Evolutionary conservation across 2,797 vertebrate species (phyloP).

Genomic region (Pangasius larnaudii): DNA sequence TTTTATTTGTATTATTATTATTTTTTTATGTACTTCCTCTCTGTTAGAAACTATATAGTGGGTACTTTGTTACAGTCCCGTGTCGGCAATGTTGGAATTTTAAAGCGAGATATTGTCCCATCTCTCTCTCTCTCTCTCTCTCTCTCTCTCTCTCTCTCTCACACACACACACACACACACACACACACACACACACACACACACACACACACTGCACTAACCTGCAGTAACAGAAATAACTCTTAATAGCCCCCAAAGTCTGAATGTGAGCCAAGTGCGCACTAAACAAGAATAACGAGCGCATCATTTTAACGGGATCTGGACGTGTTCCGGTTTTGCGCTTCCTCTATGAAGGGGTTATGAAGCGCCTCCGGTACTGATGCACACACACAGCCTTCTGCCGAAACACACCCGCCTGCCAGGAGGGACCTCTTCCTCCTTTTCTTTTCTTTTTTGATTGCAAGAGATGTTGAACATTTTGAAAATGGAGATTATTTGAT

Average conservation of each 20-base stretch:
- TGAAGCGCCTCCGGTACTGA: conserved; percentile 3
- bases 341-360: not conserved
- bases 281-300: conserved; percentile 7
- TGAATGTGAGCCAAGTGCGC: conserved; percentile 12
- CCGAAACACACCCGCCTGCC: not conserved
- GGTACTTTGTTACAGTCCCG: not conserved
- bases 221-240: conserved; percentile 18
- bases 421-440: not conserved
- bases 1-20: not conserved
- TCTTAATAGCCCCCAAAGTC: not conserved
- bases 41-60: not conserved
- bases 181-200: conserved; percentile 9
- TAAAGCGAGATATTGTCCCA: not conserved
- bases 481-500: not conserved
- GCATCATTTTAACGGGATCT: not conserved
- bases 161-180: conserved; percentile 29
- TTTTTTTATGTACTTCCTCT: not conserved
- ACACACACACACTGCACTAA: conserved; percentile 16
- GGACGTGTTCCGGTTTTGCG: not conserved
- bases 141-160: conserved; percentile 8
- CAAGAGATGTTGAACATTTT: too few relatives aligned
- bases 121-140: conserved; percentile 2
- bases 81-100: not conserved
- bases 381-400: conserved; percentile 11
- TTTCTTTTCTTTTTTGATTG: not conserved